phyloP scores from a whole-genome alignment of 2,888 invertebrate species.

The Vannuccia rotundouncinata region DNA sequence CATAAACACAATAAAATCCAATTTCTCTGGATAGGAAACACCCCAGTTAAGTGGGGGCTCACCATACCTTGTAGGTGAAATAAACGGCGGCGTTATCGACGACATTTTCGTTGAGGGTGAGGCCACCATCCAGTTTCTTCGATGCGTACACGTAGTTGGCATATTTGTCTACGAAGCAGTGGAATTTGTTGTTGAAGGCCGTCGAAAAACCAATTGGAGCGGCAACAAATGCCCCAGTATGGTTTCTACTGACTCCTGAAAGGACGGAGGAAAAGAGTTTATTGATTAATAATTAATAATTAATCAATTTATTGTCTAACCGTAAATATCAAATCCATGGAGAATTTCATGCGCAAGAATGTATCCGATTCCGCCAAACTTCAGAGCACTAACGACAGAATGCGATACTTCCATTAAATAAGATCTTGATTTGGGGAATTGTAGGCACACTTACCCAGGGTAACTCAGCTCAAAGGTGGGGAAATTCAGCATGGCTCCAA shows the following conservation, averaged over 20 bases:
- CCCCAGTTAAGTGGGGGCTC: too few species aligned
- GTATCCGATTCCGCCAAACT: conserved; percentile 3
- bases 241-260: background rate
- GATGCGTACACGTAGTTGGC: background rate
- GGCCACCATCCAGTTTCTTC: background rate
- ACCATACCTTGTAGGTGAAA: background rate
- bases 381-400: background rate
- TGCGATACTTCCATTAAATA: too few species aligned
- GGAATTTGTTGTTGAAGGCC: background rate
- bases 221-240: background rate
- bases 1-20: too few species aligned
- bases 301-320: too few species aligned
- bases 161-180: background rate
- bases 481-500: background rate
- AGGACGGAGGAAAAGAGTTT: too few species aligned
- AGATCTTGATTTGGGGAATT: too few species aligned
- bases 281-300: too few species aligned
- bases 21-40: too few species aligned
- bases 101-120: background rate
- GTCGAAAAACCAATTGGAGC: background rate
- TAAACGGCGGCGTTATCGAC: background rate
- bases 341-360: background rate
- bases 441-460: background rate
- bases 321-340: background rate
- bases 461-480: background rate